A percentile compares a stretch with the other conserved stretches of the same genome.
phyloP scores from a whole-genome alignment of 1,140 invertebrate species.

The Meloidogyne exigua region DNA sequence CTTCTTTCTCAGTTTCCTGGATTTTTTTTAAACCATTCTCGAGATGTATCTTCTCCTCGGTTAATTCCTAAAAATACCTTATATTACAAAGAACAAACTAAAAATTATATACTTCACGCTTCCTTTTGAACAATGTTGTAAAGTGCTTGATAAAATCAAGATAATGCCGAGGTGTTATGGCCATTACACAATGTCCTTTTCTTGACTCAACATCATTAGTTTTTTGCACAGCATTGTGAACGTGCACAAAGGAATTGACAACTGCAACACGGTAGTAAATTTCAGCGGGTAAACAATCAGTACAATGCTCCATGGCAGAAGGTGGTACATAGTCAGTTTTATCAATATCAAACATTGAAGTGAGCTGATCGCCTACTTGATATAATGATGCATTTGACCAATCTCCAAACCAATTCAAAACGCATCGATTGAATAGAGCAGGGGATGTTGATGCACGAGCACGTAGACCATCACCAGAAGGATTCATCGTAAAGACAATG shows the following conservation, averaged over 20 bases:
- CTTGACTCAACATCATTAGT: slow-evolving; percentile 76
- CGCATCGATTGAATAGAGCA: slow-evolving; percentile 97
- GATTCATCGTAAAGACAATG: slow-evolving; percentile 99
- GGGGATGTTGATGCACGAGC: slow-evolving; percentile 96
- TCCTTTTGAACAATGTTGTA: slow-evolving; percentile 92
- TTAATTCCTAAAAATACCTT: slow-evolving; percentile 68
- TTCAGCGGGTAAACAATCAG: slow-evolving; percentile 73
- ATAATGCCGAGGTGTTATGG: slow-evolving; percentile 95
- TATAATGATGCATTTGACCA: slow-evolving; percentile 96
- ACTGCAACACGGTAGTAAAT: slow-evolving; percentile 84
- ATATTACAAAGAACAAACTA: neutral
- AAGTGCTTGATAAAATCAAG: slow-evolving; percentile 99
- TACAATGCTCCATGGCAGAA: slow-evolving; percentile 48
- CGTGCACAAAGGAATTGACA: slow-evolving; percentile 95
- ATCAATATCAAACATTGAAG: slow-evolving; percentile 69
- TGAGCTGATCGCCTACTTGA: slow-evolving; percentile 75
- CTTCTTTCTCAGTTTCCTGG: slow-evolving; percentile 97
- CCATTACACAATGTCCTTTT: slow-evolving; percentile 84
- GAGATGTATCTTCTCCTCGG: slow-evolving; percentile 96
- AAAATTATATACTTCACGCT: slow-evolving; percentile 71
- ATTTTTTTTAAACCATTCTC: slow-evolving; percentile 98
- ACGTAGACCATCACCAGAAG: slow-evolving; percentile 92
- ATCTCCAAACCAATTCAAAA: slow-evolving; percentile 99
- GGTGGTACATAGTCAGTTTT: slow-evolving; percentile 64
- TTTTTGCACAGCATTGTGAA: slow-evolving; percentile 92